A percentile compares a stretch with the other conserved stretches of the same genome.
These are phyloP conservation scores for Tinamus guttatus DNA, from an alignment of 2,113 vertebrate species.

Conservation along the genomic window DNA sequence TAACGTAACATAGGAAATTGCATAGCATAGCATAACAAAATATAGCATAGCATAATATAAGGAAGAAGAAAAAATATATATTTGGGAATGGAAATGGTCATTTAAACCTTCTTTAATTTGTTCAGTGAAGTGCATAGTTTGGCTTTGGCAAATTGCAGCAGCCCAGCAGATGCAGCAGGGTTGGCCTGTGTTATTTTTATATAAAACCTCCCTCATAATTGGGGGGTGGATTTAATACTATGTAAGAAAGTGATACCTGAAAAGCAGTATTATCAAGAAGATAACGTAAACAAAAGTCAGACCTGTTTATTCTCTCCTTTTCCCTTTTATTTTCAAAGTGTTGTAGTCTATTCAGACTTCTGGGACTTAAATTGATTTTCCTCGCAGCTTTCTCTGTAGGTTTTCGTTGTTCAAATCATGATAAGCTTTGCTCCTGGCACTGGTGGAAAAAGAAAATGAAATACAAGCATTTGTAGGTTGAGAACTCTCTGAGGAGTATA, in stretches of 20 bases:
- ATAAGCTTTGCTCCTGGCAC: not conserved
- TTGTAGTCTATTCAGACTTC: not conserved
- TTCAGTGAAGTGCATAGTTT: not conserved
- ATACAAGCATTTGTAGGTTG: not conserved
- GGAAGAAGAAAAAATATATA: not conserved
- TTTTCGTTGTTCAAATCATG: constrained; percentile 23
- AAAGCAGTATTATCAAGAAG: not conserved
- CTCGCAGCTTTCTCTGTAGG: not conserved
- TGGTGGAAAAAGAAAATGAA: constrained; percentile 7
- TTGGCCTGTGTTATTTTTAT: not conserved
- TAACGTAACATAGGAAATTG: not conserved
- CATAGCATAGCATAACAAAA: not conserved
- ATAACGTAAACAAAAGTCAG: not conserved
- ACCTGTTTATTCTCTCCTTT: not conserved
- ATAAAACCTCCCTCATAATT: not conserved
- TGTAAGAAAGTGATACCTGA: not conserved
- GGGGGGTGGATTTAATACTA: not conserved
- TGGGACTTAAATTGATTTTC: constrained; percentile 30
- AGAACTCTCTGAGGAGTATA: not conserved
- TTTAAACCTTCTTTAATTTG: not conserved
- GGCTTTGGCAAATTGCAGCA: not conserved
- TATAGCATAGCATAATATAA: not conserved
- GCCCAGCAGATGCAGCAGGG: rapidly evolving
- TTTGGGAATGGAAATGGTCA: not conserved
- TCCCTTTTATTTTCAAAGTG: not conserved